Evolutionary conservation across 2,797 vertebrate species (phyloP).

Genomic region (Thunnus albacares): DNA sequence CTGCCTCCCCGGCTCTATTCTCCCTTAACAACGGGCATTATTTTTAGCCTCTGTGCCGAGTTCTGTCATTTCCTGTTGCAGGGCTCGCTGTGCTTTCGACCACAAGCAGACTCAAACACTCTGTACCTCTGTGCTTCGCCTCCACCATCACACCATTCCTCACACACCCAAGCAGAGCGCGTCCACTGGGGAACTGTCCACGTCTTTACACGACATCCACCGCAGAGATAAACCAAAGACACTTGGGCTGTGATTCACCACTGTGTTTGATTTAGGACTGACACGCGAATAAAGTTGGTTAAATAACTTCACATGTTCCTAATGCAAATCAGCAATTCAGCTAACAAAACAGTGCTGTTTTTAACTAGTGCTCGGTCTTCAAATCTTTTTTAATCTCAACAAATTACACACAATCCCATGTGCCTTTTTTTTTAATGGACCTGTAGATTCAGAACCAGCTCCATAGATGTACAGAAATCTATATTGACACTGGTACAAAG

Average conservation of each 20-base stretch:
- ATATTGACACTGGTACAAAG: neutral
- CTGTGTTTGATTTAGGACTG: constrained; percentile 11
- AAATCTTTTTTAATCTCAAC: neutral
- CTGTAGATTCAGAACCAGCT: neutral
- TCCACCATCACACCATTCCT: constrained; percentile 33
- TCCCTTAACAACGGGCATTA: constrained; percentile 84
- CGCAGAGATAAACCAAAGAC: constrained; percentile 20
- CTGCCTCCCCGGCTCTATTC: constrained; percentile 78
- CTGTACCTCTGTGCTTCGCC: constrained; percentile 42
- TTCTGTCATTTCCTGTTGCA: constrained; percentile 87
- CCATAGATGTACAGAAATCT: constrained; percentile 6
- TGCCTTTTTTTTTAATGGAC: neutral
- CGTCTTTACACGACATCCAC: constrained; percentile 13
- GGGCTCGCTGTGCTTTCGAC: constrained; percentile 51
- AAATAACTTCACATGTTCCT: constrained; percentile 8
- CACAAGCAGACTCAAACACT: constrained; percentile 66
- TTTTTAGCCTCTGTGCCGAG: constrained; percentile 81
- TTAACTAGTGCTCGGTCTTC: neutral
- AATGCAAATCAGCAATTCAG: neutral
- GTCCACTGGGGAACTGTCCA: constrained; percentile 10
- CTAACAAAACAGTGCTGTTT: neutral
- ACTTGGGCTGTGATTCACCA: neutral
- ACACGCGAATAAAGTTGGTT: neutral
- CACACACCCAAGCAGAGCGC: neutral
- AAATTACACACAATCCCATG: neutral